Evolutionary conservation across 2,888 invertebrate genomes (phyloP), one percentile per base, ranked within the genome.

Genomic region (Mesorhabditis spiculigera): DNA sequence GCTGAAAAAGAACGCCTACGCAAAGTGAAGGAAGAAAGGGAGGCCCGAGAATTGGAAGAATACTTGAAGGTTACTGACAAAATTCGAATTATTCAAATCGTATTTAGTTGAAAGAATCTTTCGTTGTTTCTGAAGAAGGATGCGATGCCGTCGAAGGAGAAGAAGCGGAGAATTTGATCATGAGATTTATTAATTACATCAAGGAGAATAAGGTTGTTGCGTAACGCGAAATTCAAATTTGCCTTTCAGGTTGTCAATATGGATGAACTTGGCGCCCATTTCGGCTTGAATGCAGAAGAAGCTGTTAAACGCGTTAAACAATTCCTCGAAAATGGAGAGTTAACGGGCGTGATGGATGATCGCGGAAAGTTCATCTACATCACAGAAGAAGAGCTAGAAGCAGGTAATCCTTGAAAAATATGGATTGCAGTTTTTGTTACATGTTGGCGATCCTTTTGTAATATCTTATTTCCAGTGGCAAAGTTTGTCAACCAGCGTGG

Each of bases 361-460:
- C 90, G 98, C 74, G 98, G 98, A 28, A 98, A 99, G 88, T 98
- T 98, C 86, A 97, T 98, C 85, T 98, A 94, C 87, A 93, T 99
- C 68, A 94, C 95, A 0, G 90, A 91, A 79, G 91, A 91, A 63
- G 98, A 98, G 87, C 89, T 97, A 74, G 90, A 92, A 82, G 92
- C 92, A 71, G 83, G 83, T 83, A 45, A 5, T 6, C 61, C 4
- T 44, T 58, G 10, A 41, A 41, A 28, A 41, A 10, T 63, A 41
- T 10, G 16, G 64, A 10, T 41, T 13, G 64, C 16, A 3, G 8
- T 63, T 28, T 28, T n/a, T 10, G 28, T 58, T 13, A n/a, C 10
- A 10, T 13, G 13, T 58, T n/a, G 3, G 58, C 58, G 58, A 10
- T 13, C 58, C 58, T 50, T 50, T 50, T 50, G n/a, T 10, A 50